These are phyloP conservation scores for Gymnosoma rotundatum DNA, from an alignment of 2,888 invertebrate genomes.

Conservation along the genomic window DNA sequence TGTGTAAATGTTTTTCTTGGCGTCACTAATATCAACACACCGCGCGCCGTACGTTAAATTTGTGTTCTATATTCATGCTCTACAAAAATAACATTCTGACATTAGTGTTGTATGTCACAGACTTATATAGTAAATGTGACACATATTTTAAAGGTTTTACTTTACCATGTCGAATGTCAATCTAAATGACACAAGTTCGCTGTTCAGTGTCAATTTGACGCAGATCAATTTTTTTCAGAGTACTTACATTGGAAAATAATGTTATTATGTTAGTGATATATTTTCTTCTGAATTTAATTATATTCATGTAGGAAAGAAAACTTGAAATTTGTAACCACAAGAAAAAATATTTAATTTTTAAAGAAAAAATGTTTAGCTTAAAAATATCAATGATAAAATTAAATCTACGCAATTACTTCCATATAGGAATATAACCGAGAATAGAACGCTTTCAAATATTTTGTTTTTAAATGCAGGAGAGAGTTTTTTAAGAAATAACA, in stretches of 20 bases:
- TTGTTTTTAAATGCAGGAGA: too few relatives aligned
- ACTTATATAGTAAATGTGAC: constrained; percentile 44
- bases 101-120: constrained; percentile 41
- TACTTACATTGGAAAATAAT: constrained; percentile 21
- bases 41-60: neutral
- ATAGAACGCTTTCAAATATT: too few relatives aligned
- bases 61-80: constrained; percentile 1
- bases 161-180: constrained; percentile 26
- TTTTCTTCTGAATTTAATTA: constrained; percentile 16
- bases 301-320: constrained; percentile 1
- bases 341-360: too few relatives aligned
- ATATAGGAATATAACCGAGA: too few relatives aligned
- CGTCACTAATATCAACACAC: constrained; percentile 44
- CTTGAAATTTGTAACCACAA: neutral
- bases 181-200: constrained; percentile 51
- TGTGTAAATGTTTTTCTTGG: constrained; percentile 2
- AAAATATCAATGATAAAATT: too few relatives aligned
- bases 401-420: too few relatives aligned
- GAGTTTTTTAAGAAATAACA: too few relatives aligned
- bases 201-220: constrained; percentile 61
- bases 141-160: constrained; percentile 35
- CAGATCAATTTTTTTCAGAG: constrained; percentile 39
- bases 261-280: constrained; percentile 50
- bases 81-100: constrained; percentile 14
- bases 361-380: too few relatives aligned